Base-by-base conservation (phyloP, 2,888 invertebrate species). In the Andrena bicolor region DNA sequence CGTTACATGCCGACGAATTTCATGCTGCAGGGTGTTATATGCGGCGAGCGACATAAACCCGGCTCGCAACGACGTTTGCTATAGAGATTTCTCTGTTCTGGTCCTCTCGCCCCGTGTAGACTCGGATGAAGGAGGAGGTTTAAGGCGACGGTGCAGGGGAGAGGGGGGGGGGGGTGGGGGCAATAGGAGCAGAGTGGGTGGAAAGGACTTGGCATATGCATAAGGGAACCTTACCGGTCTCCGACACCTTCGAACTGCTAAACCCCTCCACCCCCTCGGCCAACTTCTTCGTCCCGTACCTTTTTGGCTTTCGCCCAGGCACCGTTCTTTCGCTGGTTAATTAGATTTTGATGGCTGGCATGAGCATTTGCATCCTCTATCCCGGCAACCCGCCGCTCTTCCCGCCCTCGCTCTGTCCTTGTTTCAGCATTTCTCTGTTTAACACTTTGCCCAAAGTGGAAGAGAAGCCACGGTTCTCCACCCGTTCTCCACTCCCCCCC, bases 271-370 rank as follows among this genome's bases (percentile, higher is more conserved):
- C 41, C 86, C 35, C 79, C 84, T 82, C 41, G 41, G 66, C 51
- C 73, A 13, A 60, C 72, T 84, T 90, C 90, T 90, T 90, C 85
- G 87, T 87, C 82, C 76, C 87, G 79, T 30, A 65, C 79, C 83
- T 84, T 89, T 90, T 88, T 86, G 86, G 86, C 88, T 90, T 88
- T 90, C 87, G 88, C 83, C 86, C 86, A 86, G 80, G 86, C 89
- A 86, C 83, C 88, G 90, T 89, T 91, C 91, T 90, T 92, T 90
- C 90, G 90, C 82, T 90, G 90, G 92, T 93, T 93, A 93, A 93
- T 93, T 93, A 93, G 93, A 93, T 93, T 93, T 93, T 92, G 93
- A 93, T 93, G 93, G 93, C 89, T 91, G 90, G 89, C 91, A 89
- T 90, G 87, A 92, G 88, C 91, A 92, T 93, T 93, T 93, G 93